Evolutionary conservation across 2,113 vertebrate species (phyloP), one percentile per base, ranked within the genome.

Genomic region (Corythaeola cristata): DNA sequence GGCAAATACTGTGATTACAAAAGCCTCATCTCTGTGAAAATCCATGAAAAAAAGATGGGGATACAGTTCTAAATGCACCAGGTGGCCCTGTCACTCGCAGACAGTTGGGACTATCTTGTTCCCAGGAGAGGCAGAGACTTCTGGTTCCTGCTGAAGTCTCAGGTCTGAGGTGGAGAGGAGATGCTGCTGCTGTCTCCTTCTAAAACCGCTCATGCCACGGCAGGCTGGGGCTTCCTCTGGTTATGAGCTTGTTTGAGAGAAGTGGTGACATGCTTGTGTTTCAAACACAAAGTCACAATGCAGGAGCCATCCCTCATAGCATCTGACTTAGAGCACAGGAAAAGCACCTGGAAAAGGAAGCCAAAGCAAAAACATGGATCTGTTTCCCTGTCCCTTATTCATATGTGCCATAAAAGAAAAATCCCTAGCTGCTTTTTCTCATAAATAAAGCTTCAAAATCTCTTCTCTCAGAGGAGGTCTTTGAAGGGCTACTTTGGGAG

Each of bases 211-310:
- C 19, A 27, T 4, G 8, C 3, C n/a, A 49, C 2, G 4, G 16
- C 2, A 4, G 8, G 3, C 10, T 0, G 0, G 18, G 9, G 9
- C 17, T 89, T 91, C 8, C 4, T 60, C 77, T 77, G 5, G 0
- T 66, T 84, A 12, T 39, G 27, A 77, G 7, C 12, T 56, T 49
- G 7, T 44, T 44, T 39, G 30, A 78, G 41, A 13, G 6, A 74
- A 85, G 19, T 37, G n/a, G n/a, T 0, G 1, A 14, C 26, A 28
- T 3, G 15, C 27, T 74, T 37, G 39, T 22, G 10, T 52, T 69
- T 84, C 50, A 44, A 69, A 19, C 12, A 35, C 26, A 7, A 62
- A 81, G 41, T 37, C 5, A 14, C 20, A 71, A 11, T 2, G 4
- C 67, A 49, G 24, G 21, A 76, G 45, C n/a, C 78, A 79, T 39